These are phyloP conservation scores for Rhopilema esculentum DNA, from an alignment of 30 jellyfish, hydroid and myxozoan species.

Conservation along the genomic window DNA sequence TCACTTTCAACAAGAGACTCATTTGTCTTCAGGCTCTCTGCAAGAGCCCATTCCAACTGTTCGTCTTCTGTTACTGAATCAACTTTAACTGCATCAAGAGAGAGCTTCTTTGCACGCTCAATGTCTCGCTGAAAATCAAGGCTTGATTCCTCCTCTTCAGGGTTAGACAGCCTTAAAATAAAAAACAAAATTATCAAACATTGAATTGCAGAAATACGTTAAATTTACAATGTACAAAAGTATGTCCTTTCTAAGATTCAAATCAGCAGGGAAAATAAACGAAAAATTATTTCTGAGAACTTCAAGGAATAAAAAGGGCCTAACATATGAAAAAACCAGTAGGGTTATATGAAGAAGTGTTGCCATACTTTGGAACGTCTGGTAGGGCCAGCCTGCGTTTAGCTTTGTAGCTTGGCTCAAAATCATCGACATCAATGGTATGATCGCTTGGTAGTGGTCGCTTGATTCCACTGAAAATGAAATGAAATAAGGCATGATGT, in stretches of 20 bases:
- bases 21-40: constrained; percentile 51
- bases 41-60: constrained; percentile 67
- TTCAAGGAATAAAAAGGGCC: no score
- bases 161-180: constrained; percentile 24
- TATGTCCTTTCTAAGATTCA: no score
- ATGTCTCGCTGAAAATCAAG: constrained; percentile 32
- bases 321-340: no score
- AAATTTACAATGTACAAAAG: no score
- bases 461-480: constrained; percentile 29
- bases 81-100: constrained; percentile 10
- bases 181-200: neutral
- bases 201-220: no score
- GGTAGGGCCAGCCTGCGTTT: constrained; percentile 49
- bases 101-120: constrained; percentile 34
- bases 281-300: no score
- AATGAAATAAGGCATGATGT: neutral
- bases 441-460: constrained; percentile 48
- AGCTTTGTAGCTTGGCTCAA: constrained; percentile 44
- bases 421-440: constrained; percentile 44
- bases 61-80: constrained; percentile 66
- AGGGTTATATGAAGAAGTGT: neutral
- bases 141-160: constrained; percentile 33
- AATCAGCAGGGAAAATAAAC: no score
- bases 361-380: constrained; percentile 35
- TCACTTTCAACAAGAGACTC: neutral